These are phyloP conservation scores for Bombus impatiens DNA, from an alignment of 1,140 invertebrate species.

Conservation along the genomic window DNA sequence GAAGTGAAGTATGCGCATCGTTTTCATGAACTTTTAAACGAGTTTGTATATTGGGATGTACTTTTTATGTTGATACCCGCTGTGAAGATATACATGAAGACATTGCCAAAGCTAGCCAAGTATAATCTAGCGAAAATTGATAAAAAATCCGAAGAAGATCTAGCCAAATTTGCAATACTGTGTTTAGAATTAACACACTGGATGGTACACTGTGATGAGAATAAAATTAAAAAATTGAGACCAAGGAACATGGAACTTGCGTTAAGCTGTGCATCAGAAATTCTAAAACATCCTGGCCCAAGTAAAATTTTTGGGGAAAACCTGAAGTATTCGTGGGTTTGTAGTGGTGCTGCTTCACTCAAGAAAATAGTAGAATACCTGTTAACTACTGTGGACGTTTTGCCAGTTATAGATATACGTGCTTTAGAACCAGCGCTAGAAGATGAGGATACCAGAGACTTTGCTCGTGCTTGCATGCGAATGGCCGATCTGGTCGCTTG, in stretches of 20 bases:
- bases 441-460: conserved; percentile 73
- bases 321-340: conserved; percentile 79
- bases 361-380: conserved; percentile 70
- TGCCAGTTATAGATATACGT: conserved; percentile 69
- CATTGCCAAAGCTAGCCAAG: conserved; percentile 70
- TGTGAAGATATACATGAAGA: conserved; percentile 81
- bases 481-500: conserved; percentile 82
- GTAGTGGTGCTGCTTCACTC: conserved; percentile 79
- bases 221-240: conserved; percentile 49
- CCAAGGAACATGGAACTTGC: conserved; percentile 72
- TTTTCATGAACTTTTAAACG: conserved; percentile 83
- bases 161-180: conserved; percentile 85
- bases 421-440: conserved; percentile 74
- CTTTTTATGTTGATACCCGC: conserved; percentile 84
- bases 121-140: conserved; percentile 81
- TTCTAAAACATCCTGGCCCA: conserved; percentile 77
- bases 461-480: conserved; percentile 80
- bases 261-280: conserved; percentile 78
- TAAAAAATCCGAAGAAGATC: conserved; percentile 79
- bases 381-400: conserved; percentile 68
- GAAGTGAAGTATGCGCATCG: conserved; percentile 81
- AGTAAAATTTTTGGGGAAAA: conserved; percentile 75
- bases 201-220: conserved; percentile 70
- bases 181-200: conserved; percentile 84
- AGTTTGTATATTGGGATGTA: conserved; percentile 81